phyloP scores from a whole-genome alignment of 2,113 vertebrate genomes.

The Oryzias celebensis region DNA sequence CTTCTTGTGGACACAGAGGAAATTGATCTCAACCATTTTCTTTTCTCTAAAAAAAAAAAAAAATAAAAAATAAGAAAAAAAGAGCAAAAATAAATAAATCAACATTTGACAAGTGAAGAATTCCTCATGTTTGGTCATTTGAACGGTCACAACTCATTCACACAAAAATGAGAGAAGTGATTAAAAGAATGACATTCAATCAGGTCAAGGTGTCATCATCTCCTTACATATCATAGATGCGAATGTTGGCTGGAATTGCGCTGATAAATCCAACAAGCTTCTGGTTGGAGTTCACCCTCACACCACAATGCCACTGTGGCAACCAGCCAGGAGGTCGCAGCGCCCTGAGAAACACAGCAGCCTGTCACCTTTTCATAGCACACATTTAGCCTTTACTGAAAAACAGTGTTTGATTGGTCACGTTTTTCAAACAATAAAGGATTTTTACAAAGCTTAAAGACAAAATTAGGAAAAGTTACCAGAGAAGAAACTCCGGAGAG shows the following conservation, averaged over 20 bases:
- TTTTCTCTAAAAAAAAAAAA: slow-evolving; percentile 81
- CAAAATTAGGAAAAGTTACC: slow-evolving; percentile 76
- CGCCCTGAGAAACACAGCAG: slow-evolving; percentile 76
- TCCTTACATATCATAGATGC: slow-evolving; percentile 92
- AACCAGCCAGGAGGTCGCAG: slow-evolving; percentile 96
- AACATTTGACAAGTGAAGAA: not conserved
- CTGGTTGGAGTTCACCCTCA: slow-evolving; percentile 94
- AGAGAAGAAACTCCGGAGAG: slow-evolving; percentile 95
- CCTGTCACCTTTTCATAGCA: not conserved
- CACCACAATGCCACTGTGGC: slow-evolving; percentile 97
- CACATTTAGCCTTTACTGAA: not conserved
- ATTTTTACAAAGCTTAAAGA: not conserved
- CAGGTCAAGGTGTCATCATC: not conserved
- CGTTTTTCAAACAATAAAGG: not conserved
- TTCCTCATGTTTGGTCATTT: not conserved
- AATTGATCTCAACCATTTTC: slow-evolving; percentile 99
- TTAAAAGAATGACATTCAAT: too few species aligned
- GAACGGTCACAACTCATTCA: not conserved
- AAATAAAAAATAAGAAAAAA: not conserved
- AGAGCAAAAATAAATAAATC: not conserved
- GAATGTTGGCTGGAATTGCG: slow-evolving; percentile 92
- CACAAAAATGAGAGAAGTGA: too few species aligned
- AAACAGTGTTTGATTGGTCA: not conserved
- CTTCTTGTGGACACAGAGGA: slow-evolving; percentile 98
- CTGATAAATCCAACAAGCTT: slow-evolving; percentile 98